Evolutionary conservation across 1,140 invertebrate species (phyloP), one percentile per base, ranked within the genome.

Genomic region (Eupristina koningsbergeri): DNA sequence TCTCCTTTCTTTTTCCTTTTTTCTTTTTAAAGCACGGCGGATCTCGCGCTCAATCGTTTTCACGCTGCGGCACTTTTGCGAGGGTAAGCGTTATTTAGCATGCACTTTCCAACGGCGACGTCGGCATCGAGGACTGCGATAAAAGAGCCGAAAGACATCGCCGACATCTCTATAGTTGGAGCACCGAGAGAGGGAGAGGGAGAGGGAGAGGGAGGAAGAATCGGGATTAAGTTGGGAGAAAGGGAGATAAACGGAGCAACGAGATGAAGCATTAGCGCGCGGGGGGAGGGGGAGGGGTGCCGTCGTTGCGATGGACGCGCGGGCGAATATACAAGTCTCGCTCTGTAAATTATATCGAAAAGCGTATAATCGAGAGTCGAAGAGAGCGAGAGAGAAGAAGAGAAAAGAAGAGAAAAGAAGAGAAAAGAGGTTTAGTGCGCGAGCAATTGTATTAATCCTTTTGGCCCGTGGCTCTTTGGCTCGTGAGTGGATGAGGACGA

Each of bases 131-230:
- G 29, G 50, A 73, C 50, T 29, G 79, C 22, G 22, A 39, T 64
- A 83, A 83, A 67, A 69, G 45, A 77, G 69, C 36, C 74, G 45
- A 76, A 29, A 69, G 22, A 77, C 45, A 34, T 5, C 45, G n/a
- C 34, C 74, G 75, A 83, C 75, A 53, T 78, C 75, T 83, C 64
- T 79, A 83, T 79, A 83, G 63, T 45, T 1, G 63, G 39, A 73
- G 45, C 34, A 41, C 45, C 71, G 31, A 11, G n/a, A 29, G 53
- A 22, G 29, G 11, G 41, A 45, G 45, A 31, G 31, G 0, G 26
- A n/a, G 36, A 29, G 13, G 34, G 34, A 76, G 47, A 31, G 39
- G 58, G 67, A 81, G 17, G 11, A 13, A 63, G 41, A 50, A 13
- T 64, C 17, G 58, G 36, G 76, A 82, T 82, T 75, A 75, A 82